Base-by-base conservation (phyloP, 2,888 invertebrate species). In the Pachliopta kotzebuea region DNA sequence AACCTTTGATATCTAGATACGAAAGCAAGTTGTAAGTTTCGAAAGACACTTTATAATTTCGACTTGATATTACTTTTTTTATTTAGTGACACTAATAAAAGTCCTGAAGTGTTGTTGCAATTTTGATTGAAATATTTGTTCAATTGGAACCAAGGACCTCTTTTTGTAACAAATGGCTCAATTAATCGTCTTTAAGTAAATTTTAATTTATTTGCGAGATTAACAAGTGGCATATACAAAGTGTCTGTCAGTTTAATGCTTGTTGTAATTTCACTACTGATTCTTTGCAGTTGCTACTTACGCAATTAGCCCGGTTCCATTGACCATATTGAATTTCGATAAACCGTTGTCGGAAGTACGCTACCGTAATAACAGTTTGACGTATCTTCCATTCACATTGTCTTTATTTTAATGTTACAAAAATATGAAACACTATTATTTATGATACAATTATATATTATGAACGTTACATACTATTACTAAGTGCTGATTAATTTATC, bases 261-360 rank as follows among this genome's bases (percentile, higher is more conserved):
- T 29, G 45, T 20, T 31, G 60, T 52, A 31, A 26, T 55, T 63
- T 63, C 17, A 31, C 56, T 42, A 42, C 24, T n/a, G 57, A 57
- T 57, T 24, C 53, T 61, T 62, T 62, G 55, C 50, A 54, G 54
- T 61, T 61, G 58, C 18, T 42, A 17, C 58, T 65, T 65, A 62
- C 62, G 55, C 49, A 66, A 66, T 62, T 66, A 66, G 55, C 65
- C 62, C 50, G 59, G 65, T 66, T 66, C 42, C 65, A 55, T 66
- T 66, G 53, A 24, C 65, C 58, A 62, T 66, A 62, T 37, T 42
- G 37, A 58, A 49, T 56, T 62, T 66, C 56, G 62, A 59, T 58
- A 56, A 60, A 56, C 21, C 58, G 42, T 53, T 56, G 37, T 50
- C 60, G 66, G 66, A 60, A 59, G 56, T 59, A 64, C 60, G 59